A percentile compares a stretch with the other conserved stretches of the same genome.
Conservation (phyloP, 2,888 invertebrate species). For the Zygaena filipendulae region DNA sequence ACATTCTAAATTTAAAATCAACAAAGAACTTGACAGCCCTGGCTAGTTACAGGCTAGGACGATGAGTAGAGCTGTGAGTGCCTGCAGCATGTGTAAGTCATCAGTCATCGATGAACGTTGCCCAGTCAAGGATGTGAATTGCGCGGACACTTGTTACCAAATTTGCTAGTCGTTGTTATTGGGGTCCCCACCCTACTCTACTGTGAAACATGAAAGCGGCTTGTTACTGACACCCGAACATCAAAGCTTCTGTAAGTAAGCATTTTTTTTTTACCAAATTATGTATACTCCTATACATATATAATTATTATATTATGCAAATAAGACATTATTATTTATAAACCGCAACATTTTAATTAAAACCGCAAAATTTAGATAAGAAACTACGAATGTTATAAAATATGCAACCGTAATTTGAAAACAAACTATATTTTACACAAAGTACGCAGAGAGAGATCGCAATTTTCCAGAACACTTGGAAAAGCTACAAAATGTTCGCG, state of each 20-base stretch:
- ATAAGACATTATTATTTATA: too few relatives aligned
- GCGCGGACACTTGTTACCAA: conserved; percentile 40
- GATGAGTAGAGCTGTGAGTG: conserved; percentile 55
- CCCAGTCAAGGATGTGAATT: conserved; percentile 54
- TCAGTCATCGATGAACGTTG: conserved; percentile 59
- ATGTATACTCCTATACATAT: too few relatives aligned
- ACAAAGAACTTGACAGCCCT: conserved; percentile 27
- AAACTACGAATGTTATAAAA: conserved; percentile 60
- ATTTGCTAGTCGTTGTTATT: conserved; percentile 5
- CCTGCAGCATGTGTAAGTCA: conserved; percentile 52
- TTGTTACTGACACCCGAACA: conserved; percentile 11
- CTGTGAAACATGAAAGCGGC: conserved; percentile 22
- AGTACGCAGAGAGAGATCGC: conserved; percentile 59
- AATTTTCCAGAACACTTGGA: conserved; percentile 62
- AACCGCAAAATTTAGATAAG: too few relatives aligned
- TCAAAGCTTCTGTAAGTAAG: too few relatives aligned
- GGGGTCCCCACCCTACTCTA: conserved; percentile 18
- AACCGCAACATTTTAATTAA: too few relatives aligned
- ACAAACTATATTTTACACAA: conserved; percentile 49
- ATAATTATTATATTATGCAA: too few relatives aligned
- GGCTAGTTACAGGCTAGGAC: conserved; percentile 20
- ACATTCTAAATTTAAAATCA: too few relatives aligned
- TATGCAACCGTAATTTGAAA: conserved; percentile 53
- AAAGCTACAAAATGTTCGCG: conserved; percentile 66
- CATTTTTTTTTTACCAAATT: too few relatives aligned